Evolutionary conservation across 92 coral and sea anemone species (phyloP).

Genomic region (Isaurus tuberculatus): DNA sequence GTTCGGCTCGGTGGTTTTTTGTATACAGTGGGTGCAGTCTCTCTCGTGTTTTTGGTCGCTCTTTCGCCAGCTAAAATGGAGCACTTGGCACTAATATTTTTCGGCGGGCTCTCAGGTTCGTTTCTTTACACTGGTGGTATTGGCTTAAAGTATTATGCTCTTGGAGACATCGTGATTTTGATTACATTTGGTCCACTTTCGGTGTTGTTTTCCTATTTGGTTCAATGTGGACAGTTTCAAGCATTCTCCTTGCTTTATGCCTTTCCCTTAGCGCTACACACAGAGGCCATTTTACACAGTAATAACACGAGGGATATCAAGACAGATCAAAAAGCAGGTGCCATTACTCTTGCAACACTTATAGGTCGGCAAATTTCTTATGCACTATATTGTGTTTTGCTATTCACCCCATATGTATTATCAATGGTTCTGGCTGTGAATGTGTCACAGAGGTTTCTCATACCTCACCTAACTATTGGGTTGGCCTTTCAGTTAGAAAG

Average conservation of each 20-base stretch:
- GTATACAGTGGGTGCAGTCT: slow-evolving; percentile 78
- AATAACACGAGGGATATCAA: slow-evolving; percentile 93
- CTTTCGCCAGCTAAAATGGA: slow-evolving; percentile 93
- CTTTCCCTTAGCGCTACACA: slow-evolving; percentile 85
- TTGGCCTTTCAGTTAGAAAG: slow-evolving; percentile 86
- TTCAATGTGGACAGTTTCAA: slow-evolving; percentile 89
- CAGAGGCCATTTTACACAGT: slow-evolving; percentile 96
- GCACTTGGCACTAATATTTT: slow-evolving; percentile 90
- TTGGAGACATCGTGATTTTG: slow-evolving; percentile 94
- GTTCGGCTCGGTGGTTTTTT: slow-evolving; percentile 89
- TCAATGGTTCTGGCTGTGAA: slow-evolving; percentile 87
- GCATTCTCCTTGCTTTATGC: slow-evolving; percentile 78
- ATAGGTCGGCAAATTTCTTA: slow-evolving; percentile 86
- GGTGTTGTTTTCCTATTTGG: slow-evolving; percentile 85
- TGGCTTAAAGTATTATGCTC: slow-evolving; percentile 94
- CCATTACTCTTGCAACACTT: slow-evolving; percentile 85
- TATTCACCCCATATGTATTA: slow-evolving; percentile 89
- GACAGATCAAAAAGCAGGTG: slow-evolving; percentile 83
- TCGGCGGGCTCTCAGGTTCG: slow-evolving; percentile 97
- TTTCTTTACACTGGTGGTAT: slow-evolving; percentile 97
- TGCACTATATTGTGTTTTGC: slow-evolving; percentile 73
- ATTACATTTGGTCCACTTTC: slow-evolving; percentile 98
- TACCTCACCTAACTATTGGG: slow-evolving; percentile 77
- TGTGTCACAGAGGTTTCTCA: slow-evolving; percentile 70
- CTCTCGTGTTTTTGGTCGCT: slow-evolving; percentile 79